These are phyloP conservation scores for Dinothrombium tinctorium DNA, from an alignment of 1,140 invertebrate species.

Conservation along the genomic window DNA sequence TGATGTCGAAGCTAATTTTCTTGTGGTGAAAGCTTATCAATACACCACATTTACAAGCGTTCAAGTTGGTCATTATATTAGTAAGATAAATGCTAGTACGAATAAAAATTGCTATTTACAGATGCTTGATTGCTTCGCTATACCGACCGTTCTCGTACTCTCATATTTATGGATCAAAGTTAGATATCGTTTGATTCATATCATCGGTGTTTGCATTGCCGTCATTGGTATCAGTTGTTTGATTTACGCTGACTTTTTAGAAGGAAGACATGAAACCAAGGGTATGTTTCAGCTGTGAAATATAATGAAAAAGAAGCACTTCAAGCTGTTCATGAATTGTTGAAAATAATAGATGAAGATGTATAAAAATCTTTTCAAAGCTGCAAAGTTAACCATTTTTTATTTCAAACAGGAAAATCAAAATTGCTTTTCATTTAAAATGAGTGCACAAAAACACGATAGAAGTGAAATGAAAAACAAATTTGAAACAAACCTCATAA, in stretches of 20 bases:
- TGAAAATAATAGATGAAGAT: too few relatives aligned
- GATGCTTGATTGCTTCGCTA: constrained; percentile 61
- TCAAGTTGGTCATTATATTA: constrained; percentile 19
- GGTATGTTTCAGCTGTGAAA: too few relatives aligned
- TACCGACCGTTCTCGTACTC: constrained; percentile 49
- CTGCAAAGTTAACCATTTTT: too few relatives aligned
- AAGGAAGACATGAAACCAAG: constrained; percentile 24
- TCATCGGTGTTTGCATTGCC: constrained; percentile 51
- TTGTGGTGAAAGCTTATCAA: constrained; percentile 44
- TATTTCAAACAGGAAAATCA: too few relatives aligned
- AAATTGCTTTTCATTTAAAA: too few relatives aligned
- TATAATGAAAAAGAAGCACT: too few relatives aligned
- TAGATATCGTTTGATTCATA: constrained; percentile 42
- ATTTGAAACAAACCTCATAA: too few relatives aligned
- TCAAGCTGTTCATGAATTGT: too few relatives aligned
- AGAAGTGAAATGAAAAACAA: too few relatives aligned
- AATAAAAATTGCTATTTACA: constrained; percentile 24
- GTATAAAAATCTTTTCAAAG: too few relatives aligned
- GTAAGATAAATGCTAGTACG: not conserved
- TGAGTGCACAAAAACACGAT: too few relatives aligned
- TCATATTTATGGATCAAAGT: constrained; percentile 42
- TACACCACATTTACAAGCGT: constrained; percentile 28
- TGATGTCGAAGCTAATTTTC: constrained; percentile 54
- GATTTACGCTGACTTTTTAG: constrained; percentile 55
- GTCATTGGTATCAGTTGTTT: constrained; percentile 56